phyloP scores from a whole-genome alignment of 2,113 vertebrate genomes.

The Passer montanus region DNA sequence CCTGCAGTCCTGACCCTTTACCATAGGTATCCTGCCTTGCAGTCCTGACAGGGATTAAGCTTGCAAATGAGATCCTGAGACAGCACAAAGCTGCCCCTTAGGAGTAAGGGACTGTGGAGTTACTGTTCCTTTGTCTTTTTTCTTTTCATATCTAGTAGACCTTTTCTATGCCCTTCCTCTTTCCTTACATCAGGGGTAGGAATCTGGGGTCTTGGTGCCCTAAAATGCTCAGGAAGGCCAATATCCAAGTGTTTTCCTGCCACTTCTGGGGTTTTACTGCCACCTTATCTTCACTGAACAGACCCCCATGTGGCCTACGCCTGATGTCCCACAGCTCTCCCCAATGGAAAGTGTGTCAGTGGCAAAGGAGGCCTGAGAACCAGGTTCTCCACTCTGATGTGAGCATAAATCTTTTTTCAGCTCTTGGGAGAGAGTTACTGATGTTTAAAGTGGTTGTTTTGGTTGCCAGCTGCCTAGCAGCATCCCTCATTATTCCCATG shows the following conservation, averaged over 20 bases:
- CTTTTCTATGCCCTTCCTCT: background rate
- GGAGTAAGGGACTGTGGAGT: background rate
- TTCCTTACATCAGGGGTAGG: background rate
- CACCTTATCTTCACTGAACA: background rate
- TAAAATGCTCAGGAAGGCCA: background rate
- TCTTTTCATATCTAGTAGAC: background rate
- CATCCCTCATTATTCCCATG: background rate
- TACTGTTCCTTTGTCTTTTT: background rate
- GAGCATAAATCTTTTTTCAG: background rate
- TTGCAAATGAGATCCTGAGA: background rate
- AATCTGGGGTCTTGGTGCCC: background rate
- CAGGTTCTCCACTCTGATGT: background rate
- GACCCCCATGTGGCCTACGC: rapidly evolving
- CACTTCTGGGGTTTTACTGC: background rate
- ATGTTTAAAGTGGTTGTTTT: background rate
- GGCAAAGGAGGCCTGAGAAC: background rate
- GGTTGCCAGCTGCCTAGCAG: background rate
- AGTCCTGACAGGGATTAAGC: background rate
- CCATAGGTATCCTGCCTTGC: background rate
- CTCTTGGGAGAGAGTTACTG: background rate
- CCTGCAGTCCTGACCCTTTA: background rate
- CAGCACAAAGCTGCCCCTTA: background rate
- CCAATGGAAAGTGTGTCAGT: rapidly evolving
- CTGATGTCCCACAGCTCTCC: background rate
- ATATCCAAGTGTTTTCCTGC: background rate